Percentiles rank a stretch among this genome's conserved stretches.
phyloP scores from a whole-genome alignment of 2,797 vertebrate species.

The Notolepis coatsorum region DNA sequence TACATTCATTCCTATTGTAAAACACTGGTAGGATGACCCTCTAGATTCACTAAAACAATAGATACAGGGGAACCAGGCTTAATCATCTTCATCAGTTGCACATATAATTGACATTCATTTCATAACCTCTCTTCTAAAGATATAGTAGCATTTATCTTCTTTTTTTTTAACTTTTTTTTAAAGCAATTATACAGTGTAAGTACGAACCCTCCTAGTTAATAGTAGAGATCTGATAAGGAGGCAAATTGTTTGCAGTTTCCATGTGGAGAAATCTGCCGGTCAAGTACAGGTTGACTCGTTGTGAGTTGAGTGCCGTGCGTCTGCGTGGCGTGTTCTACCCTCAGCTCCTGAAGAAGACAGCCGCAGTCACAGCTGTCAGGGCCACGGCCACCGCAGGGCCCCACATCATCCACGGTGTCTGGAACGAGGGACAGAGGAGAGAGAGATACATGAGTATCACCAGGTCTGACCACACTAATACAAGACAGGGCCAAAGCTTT shows the following conservation, averaged over 20 bases:
- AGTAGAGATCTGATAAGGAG: slow-evolving; percentile 66
- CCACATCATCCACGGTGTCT: slow-evolving; percentile 96
- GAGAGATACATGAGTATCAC: slow-evolving; percentile 46
- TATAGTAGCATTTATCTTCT: no score
- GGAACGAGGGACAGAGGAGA: slow-evolving; percentile 85
- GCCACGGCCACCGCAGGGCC: slow-evolving; percentile 91
- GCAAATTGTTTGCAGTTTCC: slow-evolving; percentile 43
- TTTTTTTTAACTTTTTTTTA: no score
- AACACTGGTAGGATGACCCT: neutral
- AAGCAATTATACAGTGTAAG: slow-evolving; percentile 64
- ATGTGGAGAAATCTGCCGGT: slow-evolving; percentile 48
- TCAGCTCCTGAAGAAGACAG: slow-evolving; percentile 93
- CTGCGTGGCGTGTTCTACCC: slow-evolving; percentile 50
- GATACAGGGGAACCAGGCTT: slow-evolving; percentile 34
- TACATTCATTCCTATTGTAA: slow-evolving; percentile 65
- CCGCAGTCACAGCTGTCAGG: slow-evolving; percentile 93
- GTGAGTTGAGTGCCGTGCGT: slow-evolving; percentile 17
- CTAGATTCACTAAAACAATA: slow-evolving; percentile 33
- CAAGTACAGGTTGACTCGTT: slow-evolving; percentile 29
- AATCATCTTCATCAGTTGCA: slow-evolving; percentile 43
- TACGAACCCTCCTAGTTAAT: slow-evolving; percentile 62
- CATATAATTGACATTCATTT: slow-evolving; percentile 58
- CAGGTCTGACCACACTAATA: slow-evolving; percentile 23
- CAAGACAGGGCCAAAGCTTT: slow-evolving; percentile 35
- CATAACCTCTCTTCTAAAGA: slow-evolving; percentile 62